Evolutionary conservation across 1,140 invertebrate genomes (phyloP).

Genomic region (Plectrocnemia conspersa): DNA sequence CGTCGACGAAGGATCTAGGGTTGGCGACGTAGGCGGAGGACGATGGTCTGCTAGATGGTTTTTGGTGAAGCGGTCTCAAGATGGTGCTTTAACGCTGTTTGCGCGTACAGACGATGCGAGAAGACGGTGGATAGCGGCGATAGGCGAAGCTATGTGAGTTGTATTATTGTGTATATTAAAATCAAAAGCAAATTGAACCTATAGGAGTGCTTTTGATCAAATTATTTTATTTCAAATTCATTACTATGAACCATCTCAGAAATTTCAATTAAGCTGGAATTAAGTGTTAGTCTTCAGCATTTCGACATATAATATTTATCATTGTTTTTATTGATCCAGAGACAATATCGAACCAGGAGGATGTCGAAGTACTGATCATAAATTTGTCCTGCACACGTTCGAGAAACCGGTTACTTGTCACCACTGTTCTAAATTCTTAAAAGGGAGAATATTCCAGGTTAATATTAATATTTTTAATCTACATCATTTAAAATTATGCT

Average conservation of each 20-base stretch:
- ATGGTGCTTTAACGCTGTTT: conserved; percentile 83
- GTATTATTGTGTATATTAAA: conserved; percentile 5
- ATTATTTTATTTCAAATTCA: too few relatives aligned
- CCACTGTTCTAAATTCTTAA: conserved; percentile 81
- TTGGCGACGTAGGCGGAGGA: conserved; percentile 58
- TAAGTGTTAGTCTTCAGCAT: background rate
- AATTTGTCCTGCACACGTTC: conserved; percentile 85
- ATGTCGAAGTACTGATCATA: conserved; percentile 74
- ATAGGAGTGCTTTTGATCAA: too few relatives aligned
- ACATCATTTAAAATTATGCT: background rate
- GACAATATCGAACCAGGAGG: conserved; percentile 83
- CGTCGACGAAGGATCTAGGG: conserved; percentile 71
- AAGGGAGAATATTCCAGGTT: conserved; percentile 82
- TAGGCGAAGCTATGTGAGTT: conserved; percentile 84
- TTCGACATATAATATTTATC: background rate
- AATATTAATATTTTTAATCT: too few relatives aligned
- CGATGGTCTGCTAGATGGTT: conserved; percentile 79
- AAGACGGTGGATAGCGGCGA: conserved; percentile 86
- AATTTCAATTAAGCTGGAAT: too few relatives aligned
- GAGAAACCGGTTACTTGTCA: conserved; percentile 74
- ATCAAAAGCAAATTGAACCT: too few relatives aligned
- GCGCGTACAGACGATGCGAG: conserved; percentile 84
- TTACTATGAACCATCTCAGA: too few relatives aligned
- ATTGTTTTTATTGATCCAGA: conserved; percentile 47
- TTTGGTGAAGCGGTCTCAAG: conserved; percentile 75